A percentile compares a stretch with the other conserved stretches of the same genome.
Evolutionary conservation across 2,888 invertebrate genomes (phyloP).

Genomic region (Proisotoma minuta): DNA sequence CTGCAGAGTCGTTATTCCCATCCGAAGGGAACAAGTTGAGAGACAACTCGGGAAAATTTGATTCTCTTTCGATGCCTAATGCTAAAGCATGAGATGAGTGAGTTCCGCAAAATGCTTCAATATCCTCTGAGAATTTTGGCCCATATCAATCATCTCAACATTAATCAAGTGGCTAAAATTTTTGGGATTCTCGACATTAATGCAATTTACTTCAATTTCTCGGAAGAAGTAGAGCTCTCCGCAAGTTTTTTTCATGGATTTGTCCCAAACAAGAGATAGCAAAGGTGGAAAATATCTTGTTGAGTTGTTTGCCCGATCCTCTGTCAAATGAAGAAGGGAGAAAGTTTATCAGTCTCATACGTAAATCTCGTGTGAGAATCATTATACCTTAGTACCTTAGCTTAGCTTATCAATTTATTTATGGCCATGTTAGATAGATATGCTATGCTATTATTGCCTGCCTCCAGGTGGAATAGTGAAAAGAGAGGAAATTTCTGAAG

Average conservation of each 20-base stretch:
- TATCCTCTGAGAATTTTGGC: slow-evolving; percentile 33
- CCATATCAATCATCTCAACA: slow-evolving; percentile 32
- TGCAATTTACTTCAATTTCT: slow-evolving; percentile 34
- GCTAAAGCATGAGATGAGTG: slow-evolving; percentile 53
- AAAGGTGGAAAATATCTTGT: slow-evolving; percentile 18
- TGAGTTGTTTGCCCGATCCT: slow-evolving; percentile 41
- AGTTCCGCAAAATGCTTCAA: slow-evolving; percentile 40
- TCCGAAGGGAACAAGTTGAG: too few relatives aligned
- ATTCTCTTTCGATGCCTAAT: slow-evolving; percentile 59
- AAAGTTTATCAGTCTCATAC: slow-evolving; percentile 39
- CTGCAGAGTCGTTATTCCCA: too few relatives aligned
- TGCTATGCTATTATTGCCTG: too few relatives aligned
- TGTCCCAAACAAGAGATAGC: slow-evolving; percentile 33
- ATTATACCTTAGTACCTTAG: too few relatives aligned
- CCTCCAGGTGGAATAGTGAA: slow-evolving; percentile 45
- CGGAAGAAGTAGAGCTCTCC: slow-evolving; percentile 29
- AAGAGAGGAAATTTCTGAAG: slow-evolving; percentile 42
- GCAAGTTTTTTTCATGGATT: slow-evolving; percentile 41
- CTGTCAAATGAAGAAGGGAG: slow-evolving; percentile 38
- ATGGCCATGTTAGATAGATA: too few relatives aligned
- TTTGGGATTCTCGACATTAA: slow-evolving; percentile 44
- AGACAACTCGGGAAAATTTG: slow-evolving; percentile 34
- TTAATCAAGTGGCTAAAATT: slow-evolving; percentile 33
- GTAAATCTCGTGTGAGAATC: slow-evolving; percentile 46
- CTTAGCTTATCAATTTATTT: too few relatives aligned